Evolutionary conservation across 2,113 vertebrate genomes (phyloP).

Genomic region (Antidorcas marsupialis): DNA sequence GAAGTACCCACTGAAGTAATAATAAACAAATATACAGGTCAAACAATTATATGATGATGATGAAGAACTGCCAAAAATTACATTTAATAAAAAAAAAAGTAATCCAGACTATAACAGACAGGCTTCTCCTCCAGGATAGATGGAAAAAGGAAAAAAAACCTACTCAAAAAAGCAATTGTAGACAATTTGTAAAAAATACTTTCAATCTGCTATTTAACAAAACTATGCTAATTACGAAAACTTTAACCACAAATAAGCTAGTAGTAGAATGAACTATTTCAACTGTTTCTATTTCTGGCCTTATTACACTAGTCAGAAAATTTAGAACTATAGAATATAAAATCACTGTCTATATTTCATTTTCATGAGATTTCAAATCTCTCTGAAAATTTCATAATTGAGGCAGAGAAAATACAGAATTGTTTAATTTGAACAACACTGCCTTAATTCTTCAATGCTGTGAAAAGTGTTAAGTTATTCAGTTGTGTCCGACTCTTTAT

Average conservation of each 20-base stretch:
- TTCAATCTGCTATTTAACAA: not conserved
- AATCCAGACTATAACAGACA: not conserved
- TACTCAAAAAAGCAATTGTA: not conserved
- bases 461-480: not conserved
- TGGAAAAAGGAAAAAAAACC: not conserved
- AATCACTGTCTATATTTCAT: not conserved
- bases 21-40: not conserved
- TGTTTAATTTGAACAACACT: not conserved
- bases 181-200: not conserved
- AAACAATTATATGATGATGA: not conserved
- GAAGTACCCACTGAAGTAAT: not conserved
- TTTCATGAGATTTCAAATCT: not conserved
- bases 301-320: not conserved
- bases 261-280: not conserved
- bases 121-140: not conserved
- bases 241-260: conserved; percentile 27
- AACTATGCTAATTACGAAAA: conserved; percentile 1
- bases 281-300: not conserved
- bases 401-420: not conserved
- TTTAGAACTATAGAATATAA: not conserved
- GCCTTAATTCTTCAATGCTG: not conserved
- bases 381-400: not conserved
- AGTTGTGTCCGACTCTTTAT: not conserved
- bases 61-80: not conserved
- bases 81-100: not conserved